Evolutionary conservation across 2,113 vertebrate genomes (phyloP), one percentile per base, ranked within the genome.

Genomic region (Elephantulus edwardii): DNA sequence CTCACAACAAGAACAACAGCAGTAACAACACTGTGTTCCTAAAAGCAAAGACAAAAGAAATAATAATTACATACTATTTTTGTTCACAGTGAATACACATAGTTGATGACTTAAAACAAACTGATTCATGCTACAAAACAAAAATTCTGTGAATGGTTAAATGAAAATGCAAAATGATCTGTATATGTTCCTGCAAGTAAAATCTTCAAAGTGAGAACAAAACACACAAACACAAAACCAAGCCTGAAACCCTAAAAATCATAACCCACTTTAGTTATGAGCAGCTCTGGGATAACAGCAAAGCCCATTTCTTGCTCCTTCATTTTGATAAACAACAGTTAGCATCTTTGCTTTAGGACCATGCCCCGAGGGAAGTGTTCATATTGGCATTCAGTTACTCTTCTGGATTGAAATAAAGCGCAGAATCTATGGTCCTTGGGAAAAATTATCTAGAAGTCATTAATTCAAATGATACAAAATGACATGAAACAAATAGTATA

Each of bases 381-480:
- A 24, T 54, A 80, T 35, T 35, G 46, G 48, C 72, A 52, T 66
- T 42, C 81, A 62, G 11, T 56, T 83, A 9, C 62, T 95, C 58
- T 74, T 62, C 8, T 35, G 64, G 40, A 75, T 24, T 84, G 30
- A 76, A 81, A 64, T 76, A 88, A 81, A 42, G 26, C 20, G 33
- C 2, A 75, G 14, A 72, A 62, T 50, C n/a, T 62, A 50, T 6
- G 74, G 10, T 10, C 8, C 68, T 86, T 74, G n/a, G 82, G 83
- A 52, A 81, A 93, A 88, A 58, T 94, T 84, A 84, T 90, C 24
- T 33, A 42, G 78, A 35, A 92, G 3, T 11, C 10, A 38, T 92
- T 76, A n/a, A 80, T 75, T 68, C 71, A 87, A 82, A 75, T 95
- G 75, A 93, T 81, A 50, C n/a, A 91, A 60, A 75, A 60, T 70